Evolutionary conservation across 2,888 invertebrate genomes (phyloP).

Genomic region (Ormyrus pomaceus): DNA sequence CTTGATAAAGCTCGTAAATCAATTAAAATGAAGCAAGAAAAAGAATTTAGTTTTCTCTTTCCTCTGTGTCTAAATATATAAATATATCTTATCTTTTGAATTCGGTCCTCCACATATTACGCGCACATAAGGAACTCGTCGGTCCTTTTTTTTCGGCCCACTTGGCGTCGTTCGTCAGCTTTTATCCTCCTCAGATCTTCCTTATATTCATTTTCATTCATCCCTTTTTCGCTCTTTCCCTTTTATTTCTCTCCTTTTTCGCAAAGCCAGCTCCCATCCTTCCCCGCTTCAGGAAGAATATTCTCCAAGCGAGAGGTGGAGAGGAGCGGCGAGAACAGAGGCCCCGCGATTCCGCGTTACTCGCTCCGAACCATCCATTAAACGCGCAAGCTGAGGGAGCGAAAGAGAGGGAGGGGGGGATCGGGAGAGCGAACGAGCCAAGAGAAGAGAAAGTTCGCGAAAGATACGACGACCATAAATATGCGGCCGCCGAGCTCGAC

Average conservation of each 20-base stretch:
- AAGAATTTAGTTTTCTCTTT: not conserved
- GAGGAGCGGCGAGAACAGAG: conserved; percentile 73
- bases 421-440: conserved; percentile 46
- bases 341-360: conserved; percentile 69
- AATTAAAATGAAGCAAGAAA: too few species aligned
- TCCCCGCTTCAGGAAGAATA: conserved; percentile 35
- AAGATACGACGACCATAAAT: conserved; percentile 74
- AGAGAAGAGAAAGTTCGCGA: conserved; percentile 63
- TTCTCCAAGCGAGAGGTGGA: not conserved
- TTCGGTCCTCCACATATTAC: conserved; percentile 7
- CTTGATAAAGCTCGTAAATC: too few species aligned
- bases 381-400: conserved; percentile 61
- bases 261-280: conserved; percentile 4
- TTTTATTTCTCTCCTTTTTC: conserved; percentile 20
- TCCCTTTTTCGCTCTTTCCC: conserved; percentile 36
- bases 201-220: conserved; percentile 50
- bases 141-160: conserved; percentile 18
- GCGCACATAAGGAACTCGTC: conserved; percentile 24
- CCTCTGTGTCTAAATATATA: not conserved
- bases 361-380: conserved; percentile 72
- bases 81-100: conserved; percentile 26
- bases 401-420: conserved; percentile 30
- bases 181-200: conserved; percentile 50
- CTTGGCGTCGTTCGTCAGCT: conserved; percentile 41
- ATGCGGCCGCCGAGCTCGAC: conserved; percentile 69